Evolutionary conservation across 2,113 vertebrate genomes (phyloP), one percentile per base, ranked within the genome.

Genomic region (Podiceps cristatus): DNA sequence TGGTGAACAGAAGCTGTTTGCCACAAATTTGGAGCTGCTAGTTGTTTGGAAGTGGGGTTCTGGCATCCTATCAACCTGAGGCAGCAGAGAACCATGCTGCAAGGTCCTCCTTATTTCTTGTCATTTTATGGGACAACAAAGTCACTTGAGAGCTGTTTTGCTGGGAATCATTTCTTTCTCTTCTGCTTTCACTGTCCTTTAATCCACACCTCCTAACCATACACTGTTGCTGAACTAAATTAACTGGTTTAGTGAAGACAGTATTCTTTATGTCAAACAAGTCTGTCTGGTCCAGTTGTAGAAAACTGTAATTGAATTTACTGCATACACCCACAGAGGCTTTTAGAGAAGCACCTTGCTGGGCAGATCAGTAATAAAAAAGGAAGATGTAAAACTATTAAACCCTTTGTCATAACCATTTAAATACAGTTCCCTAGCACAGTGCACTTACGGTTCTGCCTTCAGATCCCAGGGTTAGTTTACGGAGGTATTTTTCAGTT

Each of bases 251-350:
- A 83, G 90, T 90, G 89, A 95, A 95, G 88, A 86, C 76, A 84
- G 53, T 92, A 72, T 95, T 97, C 93, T 90, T 86, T 52, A 53
- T 93, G 95, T 94, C 94, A 96, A 97, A 97, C 97, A 83, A 96
- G 95, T 95, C 93, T 94, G 90, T 96, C 96, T 95, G 84, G 96
- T 95, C 79, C 88, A 74, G 62, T 75, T 86, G 95, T 88, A 88
- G 90, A 96, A 96, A 97, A 93, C 94, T 97, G 83, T 97, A 96
- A 97, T 97, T 98, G 95, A 96, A 95, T 93, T 95, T 90, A 86
- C 91, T 74, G 12, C 72, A 75, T 96, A 93, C 97, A 95, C 97
- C 93, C 96, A 96, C 88, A 63, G 76, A 97, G 83, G n/a, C 59
- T 92, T 94, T 67, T 27, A 94, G 93, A 81, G 87, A 58, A 95